These are phyloP conservation scores for Cottus gobio DNA, from an alignment of 2,113 vertebrate genomes.

Conservation along the genomic window DNA sequence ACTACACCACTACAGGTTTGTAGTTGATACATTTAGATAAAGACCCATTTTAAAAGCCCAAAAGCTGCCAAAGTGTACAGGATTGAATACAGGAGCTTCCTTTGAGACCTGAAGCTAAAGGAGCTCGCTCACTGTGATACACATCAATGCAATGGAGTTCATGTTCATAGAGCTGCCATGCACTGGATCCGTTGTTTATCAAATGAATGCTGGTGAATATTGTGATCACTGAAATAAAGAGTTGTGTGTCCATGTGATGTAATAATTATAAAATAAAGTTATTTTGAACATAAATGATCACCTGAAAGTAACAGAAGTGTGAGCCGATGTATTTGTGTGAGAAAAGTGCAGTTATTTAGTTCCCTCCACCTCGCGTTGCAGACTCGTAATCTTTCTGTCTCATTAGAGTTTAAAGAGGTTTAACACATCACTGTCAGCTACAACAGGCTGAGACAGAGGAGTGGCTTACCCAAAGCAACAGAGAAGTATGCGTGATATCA, in stretches of 20 bases:
- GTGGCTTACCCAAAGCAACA: neutral
- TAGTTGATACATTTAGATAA: neutral
- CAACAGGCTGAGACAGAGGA: conserved; percentile 25
- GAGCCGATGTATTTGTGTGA: conserved; percentile 2
- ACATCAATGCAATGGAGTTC: neutral
- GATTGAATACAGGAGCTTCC: neutral
- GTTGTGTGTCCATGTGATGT: neutral
- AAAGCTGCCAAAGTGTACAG: neutral
- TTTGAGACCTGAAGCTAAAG: neutral
- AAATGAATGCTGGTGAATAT: conserved; percentile 16
- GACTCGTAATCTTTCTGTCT: conserved; percentile 70
- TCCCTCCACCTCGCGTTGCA: conserved; percentile 69
- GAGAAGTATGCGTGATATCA: neutral
- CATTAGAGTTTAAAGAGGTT: conserved; percentile 63
- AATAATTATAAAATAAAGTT: conserved; percentile 52
- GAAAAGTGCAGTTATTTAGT: conserved; percentile 56
- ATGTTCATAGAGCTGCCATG: conserved; percentile 17
- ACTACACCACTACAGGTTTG: neutral
- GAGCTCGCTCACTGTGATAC: neutral
- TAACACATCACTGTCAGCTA: conserved; percentile 25
- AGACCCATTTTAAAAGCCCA: neutral
- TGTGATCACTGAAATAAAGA: conserved; percentile 7
- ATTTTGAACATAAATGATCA: conserved; percentile 25
- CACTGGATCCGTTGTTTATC: conserved; percentile 57
- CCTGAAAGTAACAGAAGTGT: neutral